Conservation (phyloP, 2,888 invertebrate genomes). For the Aphrophora alni region DNA sequence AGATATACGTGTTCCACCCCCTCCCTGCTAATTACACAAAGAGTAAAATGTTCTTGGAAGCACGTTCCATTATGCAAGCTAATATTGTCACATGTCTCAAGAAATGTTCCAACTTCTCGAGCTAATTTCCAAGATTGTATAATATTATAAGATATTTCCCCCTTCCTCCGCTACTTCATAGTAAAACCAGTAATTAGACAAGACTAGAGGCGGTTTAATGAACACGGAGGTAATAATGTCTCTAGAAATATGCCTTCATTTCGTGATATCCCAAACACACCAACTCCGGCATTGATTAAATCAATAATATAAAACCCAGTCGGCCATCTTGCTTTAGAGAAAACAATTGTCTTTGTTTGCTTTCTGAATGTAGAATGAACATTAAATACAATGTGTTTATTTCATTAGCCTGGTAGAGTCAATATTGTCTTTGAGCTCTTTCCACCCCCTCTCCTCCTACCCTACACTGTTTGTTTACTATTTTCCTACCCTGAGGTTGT, state of each 20-base stretch:
- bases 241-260: not conserved
- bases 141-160: not conserved
- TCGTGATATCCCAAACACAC: not conserved
- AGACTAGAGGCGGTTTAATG: not conserved
- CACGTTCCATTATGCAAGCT: conserved; percentile 6
- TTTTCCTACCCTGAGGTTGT: conserved; percentile 36
- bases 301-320: conserved; percentile 3
- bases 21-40: not conserved
- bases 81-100: conserved; percentile 6
- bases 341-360: conserved; percentile 15
- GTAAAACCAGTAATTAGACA: conserved; percentile 9
- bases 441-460: conserved; percentile 10
- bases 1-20: not conserved
- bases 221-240: not conserved
- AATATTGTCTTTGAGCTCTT: conserved; percentile 27
- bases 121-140: not conserved
- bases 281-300: conserved; percentile 14
- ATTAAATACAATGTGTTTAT: conserved; percentile 19
- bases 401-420: conserved; percentile 24
- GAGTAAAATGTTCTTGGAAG: not conserved
- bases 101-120: not conserved
- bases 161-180: not conserved
- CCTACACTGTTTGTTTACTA: conserved; percentile 41
- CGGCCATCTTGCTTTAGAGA: conserved; percentile 4
- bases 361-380: conserved; percentile 22